Percentiles rank a stretch among this genome's conserved stretches.
phyloP scores from a whole-genome alignment of 2,888 invertebrate genomes.

The Hyles lineata region DNA sequence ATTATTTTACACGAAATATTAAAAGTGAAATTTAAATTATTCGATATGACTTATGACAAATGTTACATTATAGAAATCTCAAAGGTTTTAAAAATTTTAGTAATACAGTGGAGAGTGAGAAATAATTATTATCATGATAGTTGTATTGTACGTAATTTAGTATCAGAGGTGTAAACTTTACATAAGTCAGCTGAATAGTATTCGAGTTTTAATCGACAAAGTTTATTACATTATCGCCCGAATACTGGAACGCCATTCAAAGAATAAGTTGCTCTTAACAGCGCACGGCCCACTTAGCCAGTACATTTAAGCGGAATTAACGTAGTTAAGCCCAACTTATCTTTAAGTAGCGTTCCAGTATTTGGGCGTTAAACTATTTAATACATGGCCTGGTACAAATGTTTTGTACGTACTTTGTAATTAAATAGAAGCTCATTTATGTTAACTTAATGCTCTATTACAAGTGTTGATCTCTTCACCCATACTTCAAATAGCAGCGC shows the following conservation, averaged over 20 bases:
- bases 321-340: too few relatives aligned
- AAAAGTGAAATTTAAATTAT: slow-evolving; percentile 4
- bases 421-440: background rate
- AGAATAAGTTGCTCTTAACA: too few relatives aligned
- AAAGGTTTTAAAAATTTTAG: slow-evolving; percentile 7
- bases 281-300: too few relatives aligned
- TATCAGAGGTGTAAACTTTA: slow-evolving; percentile 12
- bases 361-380: too few relatives aligned
- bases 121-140: slow-evolving; percentile 10
- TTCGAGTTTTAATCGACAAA: slow-evolving; percentile 14
- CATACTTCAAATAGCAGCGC: slow-evolving; percentile 1
- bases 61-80: slow-evolving; percentile 19
- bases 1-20: background rate
- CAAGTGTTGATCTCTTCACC: slow-evolving; percentile 24
- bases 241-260: too few relatives aligned
- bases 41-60: background rate
- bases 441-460: slow-evolving; percentile 14
- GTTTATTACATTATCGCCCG: slow-evolving; percentile 1
- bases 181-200: slow-evolving; percentile 7
- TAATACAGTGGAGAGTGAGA: slow-evolving; percentile 21
- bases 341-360: too few relatives aligned
- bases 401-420: background rate
- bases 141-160: slow-evolving; percentile 12
- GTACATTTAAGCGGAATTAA: too few relatives aligned
- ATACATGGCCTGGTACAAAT: background rate